These are phyloP conservation scores for Paraescarpia echinospica DNA, from an alignment of 1,140 invertebrate genomes.

Conservation along the genomic window DNA sequence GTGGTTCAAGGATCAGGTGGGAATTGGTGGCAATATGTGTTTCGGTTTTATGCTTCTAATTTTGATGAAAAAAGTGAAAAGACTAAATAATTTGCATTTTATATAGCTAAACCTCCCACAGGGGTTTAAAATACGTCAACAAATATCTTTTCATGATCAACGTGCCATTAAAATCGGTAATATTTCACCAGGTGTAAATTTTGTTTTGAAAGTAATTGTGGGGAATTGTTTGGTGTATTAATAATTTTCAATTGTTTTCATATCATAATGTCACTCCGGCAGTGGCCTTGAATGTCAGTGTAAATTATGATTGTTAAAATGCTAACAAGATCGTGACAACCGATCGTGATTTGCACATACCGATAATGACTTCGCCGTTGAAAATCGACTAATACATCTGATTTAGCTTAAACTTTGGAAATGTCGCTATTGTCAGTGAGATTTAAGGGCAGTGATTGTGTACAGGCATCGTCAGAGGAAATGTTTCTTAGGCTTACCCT, in stretches of 20 bases:
- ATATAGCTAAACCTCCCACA: background rate
- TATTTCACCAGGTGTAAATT: background rate
- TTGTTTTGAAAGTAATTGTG: background rate
- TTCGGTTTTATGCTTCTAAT: background rate
- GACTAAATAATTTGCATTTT: background rate
- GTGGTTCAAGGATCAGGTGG: background rate
- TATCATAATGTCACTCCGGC: background rate
- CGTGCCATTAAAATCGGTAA: background rate
- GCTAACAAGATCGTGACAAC: background rate
- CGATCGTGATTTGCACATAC: background rate
- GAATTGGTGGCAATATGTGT: background rate
- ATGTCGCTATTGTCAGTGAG: background rate
- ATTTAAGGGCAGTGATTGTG: background rate
- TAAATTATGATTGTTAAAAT: conserved; percentile 7
- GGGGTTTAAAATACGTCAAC: background rate
- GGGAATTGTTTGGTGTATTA: background rate
- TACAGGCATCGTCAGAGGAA: too few species aligned
- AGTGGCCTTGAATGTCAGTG: background rate
- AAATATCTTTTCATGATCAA: background rate
- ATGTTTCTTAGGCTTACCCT: background rate
- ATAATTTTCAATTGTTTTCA: background rate
- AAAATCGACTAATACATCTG: background rate
- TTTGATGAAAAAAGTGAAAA: background rate
- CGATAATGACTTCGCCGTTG: background rate
- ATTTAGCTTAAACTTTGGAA: conserved; percentile 6